Conservation (phyloP, 2,888 invertebrate species). For the Onchidella celtica region DNA sequence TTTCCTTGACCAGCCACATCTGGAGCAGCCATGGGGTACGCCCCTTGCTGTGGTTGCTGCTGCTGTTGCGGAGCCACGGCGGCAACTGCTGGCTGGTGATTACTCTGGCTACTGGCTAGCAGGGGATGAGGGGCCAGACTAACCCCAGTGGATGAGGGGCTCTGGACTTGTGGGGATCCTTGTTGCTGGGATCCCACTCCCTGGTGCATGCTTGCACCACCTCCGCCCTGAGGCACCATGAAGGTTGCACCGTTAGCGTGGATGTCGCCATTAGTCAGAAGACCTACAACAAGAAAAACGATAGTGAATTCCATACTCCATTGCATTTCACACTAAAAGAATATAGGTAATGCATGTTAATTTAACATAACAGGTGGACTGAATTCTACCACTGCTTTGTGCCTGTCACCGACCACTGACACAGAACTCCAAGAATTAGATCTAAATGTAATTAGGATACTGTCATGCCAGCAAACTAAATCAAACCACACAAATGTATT, state of each 20-base stretch:
- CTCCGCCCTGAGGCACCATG: conserved; percentile 7
- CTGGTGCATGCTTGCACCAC: conserved; percentile 7
- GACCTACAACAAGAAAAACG: conserved; percentile 21
- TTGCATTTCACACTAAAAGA: too few species aligned
- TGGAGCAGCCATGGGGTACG: not conserved
- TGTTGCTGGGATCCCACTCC: conserved; percentile 16
- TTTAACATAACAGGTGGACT: too few species aligned
- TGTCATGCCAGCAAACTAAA: too few species aligned
- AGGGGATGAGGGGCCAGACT: conserved; percentile 27
- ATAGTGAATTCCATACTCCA: too few species aligned
- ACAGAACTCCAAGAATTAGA: too few species aligned
- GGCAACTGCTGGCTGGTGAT: conserved; percentile 15
- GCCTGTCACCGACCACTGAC: too few species aligned
- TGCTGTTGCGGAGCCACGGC: not conserved
- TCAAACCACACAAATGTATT: too few species aligned
- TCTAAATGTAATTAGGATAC: too few species aligned
- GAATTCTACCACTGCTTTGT: too few species aligned
- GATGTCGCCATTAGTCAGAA: conserved; percentile 44
- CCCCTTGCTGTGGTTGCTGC: not conserved
- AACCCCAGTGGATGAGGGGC: conserved; percentile 1
- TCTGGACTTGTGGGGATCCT: conserved; percentile 20
- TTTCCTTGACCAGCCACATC: conserved; percentile 15
- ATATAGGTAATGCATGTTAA: too few species aligned
- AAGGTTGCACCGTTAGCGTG: conserved; percentile 28
- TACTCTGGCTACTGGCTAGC: conserved; percentile 30